These are phyloP conservation scores for Dorcus parallelipipedus DNA, from an alignment of 2,888 invertebrate genomes.

Conservation along the genomic window DNA sequence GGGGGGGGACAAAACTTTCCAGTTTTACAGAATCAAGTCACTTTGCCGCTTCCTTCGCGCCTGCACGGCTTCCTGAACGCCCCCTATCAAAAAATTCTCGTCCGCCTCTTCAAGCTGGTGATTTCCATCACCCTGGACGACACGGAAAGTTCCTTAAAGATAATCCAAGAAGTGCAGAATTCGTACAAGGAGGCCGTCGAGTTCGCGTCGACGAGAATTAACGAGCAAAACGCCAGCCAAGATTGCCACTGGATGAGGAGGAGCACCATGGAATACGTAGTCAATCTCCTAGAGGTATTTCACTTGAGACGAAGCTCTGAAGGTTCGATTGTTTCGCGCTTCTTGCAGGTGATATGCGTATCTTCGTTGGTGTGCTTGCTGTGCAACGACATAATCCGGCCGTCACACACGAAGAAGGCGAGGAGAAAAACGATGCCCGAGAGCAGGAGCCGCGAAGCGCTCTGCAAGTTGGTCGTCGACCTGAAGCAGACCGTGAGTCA, in stretches of 20 bases:
- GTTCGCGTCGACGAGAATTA: conserved; percentile 28
- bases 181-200: conserved; percentile 38
- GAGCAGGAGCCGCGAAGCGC: conserved; percentile 50
- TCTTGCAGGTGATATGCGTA: conserved; percentile 57
- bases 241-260: conserved; percentile 51
- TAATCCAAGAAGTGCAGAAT: conserved; percentile 35
- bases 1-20: too few species aligned
- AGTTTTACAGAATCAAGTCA: conserved; percentile 35
- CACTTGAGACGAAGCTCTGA: neutral
- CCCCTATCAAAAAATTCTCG: conserved; percentile 37
- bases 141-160: conserved; percentile 11
- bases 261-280: conserved; percentile 54
- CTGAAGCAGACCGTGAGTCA: conserved; percentile 42
- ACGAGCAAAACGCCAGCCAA: conserved; percentile 44
- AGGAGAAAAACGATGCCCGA: conserved; percentile 53
- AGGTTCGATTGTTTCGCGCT: neutral
- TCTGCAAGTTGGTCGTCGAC: conserved; percentile 29
- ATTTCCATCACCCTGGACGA: conserved; percentile 27
- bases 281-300: conserved; percentile 61
- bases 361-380: conserved; percentile 56
- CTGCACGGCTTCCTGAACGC: conserved; percentile 36
- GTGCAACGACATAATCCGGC: conserved; percentile 54
- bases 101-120: conserved; percentile 35
- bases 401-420: conserved; percentile 54
- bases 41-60: conserved; percentile 41